phyloP scores from a whole-genome alignment of 2,888 invertebrate species.

The Ochropleura leucogaster region DNA sequence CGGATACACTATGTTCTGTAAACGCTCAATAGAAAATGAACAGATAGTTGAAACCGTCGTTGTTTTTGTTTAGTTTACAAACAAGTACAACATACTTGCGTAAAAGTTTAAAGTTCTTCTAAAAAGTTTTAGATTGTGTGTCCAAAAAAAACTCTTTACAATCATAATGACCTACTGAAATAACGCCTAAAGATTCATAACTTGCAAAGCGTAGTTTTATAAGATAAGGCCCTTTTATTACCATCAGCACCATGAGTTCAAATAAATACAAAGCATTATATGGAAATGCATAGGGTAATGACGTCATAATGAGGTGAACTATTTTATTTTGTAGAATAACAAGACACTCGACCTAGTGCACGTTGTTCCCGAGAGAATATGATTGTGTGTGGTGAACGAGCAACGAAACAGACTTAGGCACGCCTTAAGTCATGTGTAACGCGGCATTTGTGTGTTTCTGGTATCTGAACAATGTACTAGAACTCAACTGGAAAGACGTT shows the following conservation, averaged over 20 bases:
- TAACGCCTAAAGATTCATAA: not conserved
- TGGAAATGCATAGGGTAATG: not conserved
- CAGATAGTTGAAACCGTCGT: not conserved
- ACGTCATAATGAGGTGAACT: conserved; percentile 9
- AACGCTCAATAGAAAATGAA: too few species aligned
- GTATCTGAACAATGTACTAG: not conserved
- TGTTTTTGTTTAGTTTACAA: too few species aligned
- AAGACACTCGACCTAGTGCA: conserved; percentile 5
- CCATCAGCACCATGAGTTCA: not conserved
- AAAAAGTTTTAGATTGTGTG: not conserved
- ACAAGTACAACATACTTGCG: too few species aligned
- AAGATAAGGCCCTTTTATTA: not conserved
- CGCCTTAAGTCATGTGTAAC: not conserved
- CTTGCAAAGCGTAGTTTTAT: not conserved
- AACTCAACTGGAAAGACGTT: not conserved
- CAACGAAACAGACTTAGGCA: not conserved
- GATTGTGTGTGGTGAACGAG: not conserved
- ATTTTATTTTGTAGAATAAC: conserved; percentile 28
- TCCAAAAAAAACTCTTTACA: not conserved
- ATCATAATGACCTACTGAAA: not conserved
- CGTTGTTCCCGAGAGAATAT: not conserved
- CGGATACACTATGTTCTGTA: too few species aligned
- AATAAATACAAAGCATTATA: not conserved
- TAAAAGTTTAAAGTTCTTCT: not conserved
- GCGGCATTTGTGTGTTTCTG: too few species aligned